phyloP scores from a whole-genome alignment of 2,113 vertebrate genomes.

The Perca schrenkii region DNA sequence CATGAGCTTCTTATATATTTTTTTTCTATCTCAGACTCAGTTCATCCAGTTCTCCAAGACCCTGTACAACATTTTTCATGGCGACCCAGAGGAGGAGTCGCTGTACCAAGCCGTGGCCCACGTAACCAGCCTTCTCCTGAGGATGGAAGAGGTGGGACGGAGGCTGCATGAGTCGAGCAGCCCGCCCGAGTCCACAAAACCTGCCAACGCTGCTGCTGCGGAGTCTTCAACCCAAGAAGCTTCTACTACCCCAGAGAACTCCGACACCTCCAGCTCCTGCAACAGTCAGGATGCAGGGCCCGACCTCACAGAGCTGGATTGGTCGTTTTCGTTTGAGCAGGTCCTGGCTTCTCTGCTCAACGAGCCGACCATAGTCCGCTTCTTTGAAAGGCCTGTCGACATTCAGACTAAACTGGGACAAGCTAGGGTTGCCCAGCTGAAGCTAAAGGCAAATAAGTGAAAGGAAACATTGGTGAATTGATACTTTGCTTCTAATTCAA shows the following conservation, averaged over 20 bases:
- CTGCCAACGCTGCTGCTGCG: background rate
- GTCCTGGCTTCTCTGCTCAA: conserved; percentile 95
- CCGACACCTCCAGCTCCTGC: conserved; percentile 53
- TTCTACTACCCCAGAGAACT: conserved; percentile 48
- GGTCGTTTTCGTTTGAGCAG: conserved; percentile 98
- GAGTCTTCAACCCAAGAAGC: conserved; percentile 51
- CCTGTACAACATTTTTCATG: conserved; percentile 95
- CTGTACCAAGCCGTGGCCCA: conserved; percentile 91
- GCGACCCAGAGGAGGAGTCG: conserved; percentile 92
- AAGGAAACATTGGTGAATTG: background rate
- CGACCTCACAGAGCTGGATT: conserved; percentile 81
- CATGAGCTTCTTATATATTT: background rate
- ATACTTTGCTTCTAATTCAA: conserved; percentile 30
- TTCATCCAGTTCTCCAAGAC: conserved; percentile 98
- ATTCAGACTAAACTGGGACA: conserved; percentile 86
- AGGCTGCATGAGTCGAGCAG: conserved; percentile 80
- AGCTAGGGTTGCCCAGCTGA: conserved; percentile 88
- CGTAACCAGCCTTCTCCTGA: conserved; percentile 91
- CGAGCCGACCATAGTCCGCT: conserved; percentile 91
- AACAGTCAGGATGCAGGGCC: conserved; percentile 48
- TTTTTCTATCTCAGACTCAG: conserved; percentile 85
- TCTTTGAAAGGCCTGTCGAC: conserved; percentile 92
- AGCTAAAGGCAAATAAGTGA: conserved; percentile 81
- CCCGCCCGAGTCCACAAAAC: conserved; percentile 38
- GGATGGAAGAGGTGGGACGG: conserved; percentile 82